Evolutionary conservation across 2,797 vertebrate species (phyloP), one percentile per base, ranked within the genome.

Genomic region (Microctenopoma lineatum): DNA sequence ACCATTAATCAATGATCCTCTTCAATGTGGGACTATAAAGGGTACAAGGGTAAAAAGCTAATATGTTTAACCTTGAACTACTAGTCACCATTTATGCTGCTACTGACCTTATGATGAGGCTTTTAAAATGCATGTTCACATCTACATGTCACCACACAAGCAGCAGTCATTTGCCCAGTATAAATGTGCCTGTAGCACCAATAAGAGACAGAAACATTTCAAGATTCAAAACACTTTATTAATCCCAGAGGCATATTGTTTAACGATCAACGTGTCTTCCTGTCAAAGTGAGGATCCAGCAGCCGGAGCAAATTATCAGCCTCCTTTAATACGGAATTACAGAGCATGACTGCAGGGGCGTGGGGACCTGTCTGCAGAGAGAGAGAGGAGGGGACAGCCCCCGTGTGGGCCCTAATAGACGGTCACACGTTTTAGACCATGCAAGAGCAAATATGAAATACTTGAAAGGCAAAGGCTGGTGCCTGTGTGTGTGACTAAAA

Each of bases 371-470:
- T 54, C 52, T 61, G 25, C 51, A 41, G 52, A 50, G 51, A 21
- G 4, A n/a, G 21, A 4, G 14, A 25, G 53, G 46, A 32, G 51
- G 47, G 65, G 29, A 7, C 5, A 4, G 59, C 46, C 61, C 62
- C 48, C 1, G 9, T 51, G 70, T 21, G 66, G 66, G 25, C 57
- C 36, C 62, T 84, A 89, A 87, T 85, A 66, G 74, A 85, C 26
- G 84, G 87, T 90, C 84, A 85, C 42, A 83, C 84, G 54, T 63
- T 85, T 84, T 59, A 84, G 44, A 87, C 68, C 76, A 34, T 83
- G 75, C 36, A 48, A 50, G 48, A 77, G 46, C n/a, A 68, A 55
- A 73, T 69, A 56, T 77, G 64, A 76, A 73, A 75, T 75, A 61
- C 53, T 75, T 45, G 9, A 9, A 16, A 32, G 56, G 18, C 7